Percentiles rank a stretch among this genome's conserved stretches.
Conservation (phyloP, 2,797 vertebrate species). For the Gymnopithys bicolor region DNA sequence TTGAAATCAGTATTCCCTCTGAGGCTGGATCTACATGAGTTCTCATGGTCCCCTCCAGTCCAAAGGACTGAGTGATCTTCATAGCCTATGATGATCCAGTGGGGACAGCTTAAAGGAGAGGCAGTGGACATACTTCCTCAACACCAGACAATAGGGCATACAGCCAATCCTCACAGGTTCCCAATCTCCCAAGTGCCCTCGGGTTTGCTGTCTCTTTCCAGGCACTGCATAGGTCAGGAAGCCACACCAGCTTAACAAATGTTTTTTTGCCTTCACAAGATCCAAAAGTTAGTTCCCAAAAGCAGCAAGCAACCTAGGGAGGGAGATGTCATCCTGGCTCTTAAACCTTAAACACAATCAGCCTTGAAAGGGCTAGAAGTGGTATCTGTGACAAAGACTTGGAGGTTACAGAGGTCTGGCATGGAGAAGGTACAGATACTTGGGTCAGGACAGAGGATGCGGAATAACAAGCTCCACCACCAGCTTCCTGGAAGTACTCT, state of each 20-base stretch:
- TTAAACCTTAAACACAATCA: neutral
- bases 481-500: neutral
- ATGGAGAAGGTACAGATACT: neutral
- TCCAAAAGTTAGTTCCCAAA: neutral
- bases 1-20: neutral
- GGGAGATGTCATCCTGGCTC: neutral
- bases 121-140: neutral
- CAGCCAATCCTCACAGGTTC: neutral
- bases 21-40: neutral
- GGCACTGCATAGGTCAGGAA: neutral
- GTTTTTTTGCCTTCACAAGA: neutral
- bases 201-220: neutral
- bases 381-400: neutral
- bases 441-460: accelerated
- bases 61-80: neutral
- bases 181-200: neutral
- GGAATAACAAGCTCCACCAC: neutral
- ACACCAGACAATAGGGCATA: neutral
- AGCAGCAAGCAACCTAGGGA: neutral
- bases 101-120: neutral
- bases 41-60: neutral
- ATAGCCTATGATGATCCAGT: neutral
- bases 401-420: neutral
- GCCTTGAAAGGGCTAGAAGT: neutral
- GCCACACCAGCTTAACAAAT: neutral